phyloP scores from a whole-genome alignment of 2,113 vertebrate genomes.

The Numenius arquata region DNA sequence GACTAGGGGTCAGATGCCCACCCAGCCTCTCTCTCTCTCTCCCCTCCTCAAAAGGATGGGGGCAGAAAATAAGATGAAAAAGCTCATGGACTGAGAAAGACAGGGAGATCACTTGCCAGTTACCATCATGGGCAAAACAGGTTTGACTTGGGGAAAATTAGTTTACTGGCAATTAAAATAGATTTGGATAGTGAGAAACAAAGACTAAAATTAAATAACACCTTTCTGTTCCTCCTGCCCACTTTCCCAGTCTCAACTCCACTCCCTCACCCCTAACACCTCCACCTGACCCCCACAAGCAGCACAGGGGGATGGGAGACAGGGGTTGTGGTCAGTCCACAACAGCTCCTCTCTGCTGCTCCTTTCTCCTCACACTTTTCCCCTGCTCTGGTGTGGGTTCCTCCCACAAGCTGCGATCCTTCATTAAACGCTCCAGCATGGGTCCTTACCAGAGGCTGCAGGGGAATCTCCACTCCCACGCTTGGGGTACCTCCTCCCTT shows the following conservation, averaged over 20 bases:
- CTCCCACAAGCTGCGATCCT: fast-evolving
- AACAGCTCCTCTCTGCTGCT: background rate
- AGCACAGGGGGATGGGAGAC: background rate
- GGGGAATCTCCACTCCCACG: background rate
- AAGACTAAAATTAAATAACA: background rate
- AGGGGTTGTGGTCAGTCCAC: too few relatives aligned
- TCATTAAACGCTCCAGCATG: background rate
- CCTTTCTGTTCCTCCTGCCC: fast-evolving
- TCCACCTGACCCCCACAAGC: fast-evolving
- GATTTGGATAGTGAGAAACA: background rate
- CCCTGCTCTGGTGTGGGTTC: background rate
- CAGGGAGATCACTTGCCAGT: background rate
- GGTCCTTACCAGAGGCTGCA: fast-evolving
- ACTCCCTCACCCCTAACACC: background rate
- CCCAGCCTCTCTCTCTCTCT: fast-evolving
- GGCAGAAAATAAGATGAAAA: background rate
- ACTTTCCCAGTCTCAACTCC: background rate
- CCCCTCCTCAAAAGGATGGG: background rate
- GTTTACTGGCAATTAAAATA: background rate
- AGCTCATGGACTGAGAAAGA: background rate
- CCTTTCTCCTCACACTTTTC: background rate
- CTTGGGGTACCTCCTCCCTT: background rate
- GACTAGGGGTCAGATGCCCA: background rate
- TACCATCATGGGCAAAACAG: background rate
- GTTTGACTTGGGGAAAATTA: background rate